A percentile compares a stretch with the other conserved stretches of the same genome.
Evolutionary conservation across 2,113 vertebrate genomes (phyloP).

Genomic region (Irena cyanogastra): DNA sequence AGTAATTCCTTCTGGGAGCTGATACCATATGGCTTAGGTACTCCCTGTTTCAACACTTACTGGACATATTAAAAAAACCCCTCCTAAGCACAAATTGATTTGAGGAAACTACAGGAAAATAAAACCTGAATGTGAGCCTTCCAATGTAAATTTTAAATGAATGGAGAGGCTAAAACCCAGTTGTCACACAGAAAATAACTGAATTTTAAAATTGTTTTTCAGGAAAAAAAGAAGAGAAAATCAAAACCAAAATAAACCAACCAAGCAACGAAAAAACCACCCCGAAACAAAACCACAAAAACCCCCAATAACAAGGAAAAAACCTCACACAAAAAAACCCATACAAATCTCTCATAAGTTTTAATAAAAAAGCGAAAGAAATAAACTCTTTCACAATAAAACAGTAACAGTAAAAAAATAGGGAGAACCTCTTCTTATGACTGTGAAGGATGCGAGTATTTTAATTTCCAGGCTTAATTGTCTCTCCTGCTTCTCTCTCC

Average conservation of each 20-base stretch:
- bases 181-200: neutral
- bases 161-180: neutral
- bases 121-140: neutral
- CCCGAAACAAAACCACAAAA: rapidly evolving
- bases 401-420: neutral
- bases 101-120: neutral
- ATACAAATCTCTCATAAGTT: neutral
- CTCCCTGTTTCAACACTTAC: neutral
- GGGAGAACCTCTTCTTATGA: neutral
- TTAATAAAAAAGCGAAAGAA: neutral
- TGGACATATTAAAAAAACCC: neutral
- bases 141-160: neutral
- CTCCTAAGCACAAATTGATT: neutral
- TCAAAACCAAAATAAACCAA: neutral
- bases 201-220: neutral
- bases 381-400: neutral
- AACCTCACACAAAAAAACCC: rapidly evolving
- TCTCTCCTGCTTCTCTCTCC: neutral
- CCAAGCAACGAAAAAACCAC: neutral
- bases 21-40: neutral
- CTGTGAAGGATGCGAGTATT: neutral
- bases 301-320: neutral
- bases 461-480: neutral
- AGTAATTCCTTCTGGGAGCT: neutral
- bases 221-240: neutral